These are phyloP conservation scores for Physeter macrocephalus DNA, from an alignment of 2,113 vertebrate genomes.

Conservation along the genomic window DNA sequence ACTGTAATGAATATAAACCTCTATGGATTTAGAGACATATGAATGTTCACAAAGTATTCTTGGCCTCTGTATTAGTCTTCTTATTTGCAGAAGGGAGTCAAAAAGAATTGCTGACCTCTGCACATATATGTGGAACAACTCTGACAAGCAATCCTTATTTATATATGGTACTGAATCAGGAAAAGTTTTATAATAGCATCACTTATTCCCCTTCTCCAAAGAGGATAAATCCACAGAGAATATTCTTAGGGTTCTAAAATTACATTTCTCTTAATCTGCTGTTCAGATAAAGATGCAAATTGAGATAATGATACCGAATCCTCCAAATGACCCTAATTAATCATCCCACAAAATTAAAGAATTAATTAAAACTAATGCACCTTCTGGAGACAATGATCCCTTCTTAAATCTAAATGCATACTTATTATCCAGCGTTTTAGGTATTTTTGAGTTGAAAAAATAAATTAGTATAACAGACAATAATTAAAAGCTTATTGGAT, in stretches of 20 bases:
- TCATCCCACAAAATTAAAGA: not conserved
- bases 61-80: not conserved
- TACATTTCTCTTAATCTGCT: not conserved
- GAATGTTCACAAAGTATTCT: not conserved
- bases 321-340: not conserved
- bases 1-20: not conserved
- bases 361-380: not conserved
- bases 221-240: not conserved
- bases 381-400: not conserved
- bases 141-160: not conserved
- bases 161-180: not conserved
- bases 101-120: not conserved
- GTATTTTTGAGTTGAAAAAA: not conserved
- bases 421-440: not conserved
- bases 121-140: not conserved
- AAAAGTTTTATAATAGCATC: not conserved
- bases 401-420: not conserved
- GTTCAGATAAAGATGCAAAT: not conserved
- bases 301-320: not conserved
- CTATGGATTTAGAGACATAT: not conserved
- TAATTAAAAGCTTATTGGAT: not conserved
- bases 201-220: not conserved
- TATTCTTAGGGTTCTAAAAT: not conserved
- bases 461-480: not conserved
- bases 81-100: not conserved